Evolutionary conservation across 2,113 vertebrate genomes (phyloP).

Genomic region (Syrrhaptes paradoxus): DNA sequence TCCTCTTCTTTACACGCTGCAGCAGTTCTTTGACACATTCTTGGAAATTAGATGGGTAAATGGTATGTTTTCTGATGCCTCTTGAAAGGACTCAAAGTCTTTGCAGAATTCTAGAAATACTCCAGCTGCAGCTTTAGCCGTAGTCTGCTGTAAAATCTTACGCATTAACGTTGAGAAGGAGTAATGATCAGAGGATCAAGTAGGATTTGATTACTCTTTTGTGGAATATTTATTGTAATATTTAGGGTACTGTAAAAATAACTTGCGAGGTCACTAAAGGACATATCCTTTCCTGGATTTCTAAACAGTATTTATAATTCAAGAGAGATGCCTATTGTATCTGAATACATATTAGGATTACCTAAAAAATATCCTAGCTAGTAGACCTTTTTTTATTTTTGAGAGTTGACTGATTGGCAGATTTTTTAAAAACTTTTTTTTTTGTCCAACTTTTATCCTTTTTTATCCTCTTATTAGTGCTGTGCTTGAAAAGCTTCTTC

Average conservation of each 20-base stretch:
- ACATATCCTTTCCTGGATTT: background rate
- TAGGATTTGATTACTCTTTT: background rate
- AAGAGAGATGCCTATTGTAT: background rate
- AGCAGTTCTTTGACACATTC: background rate
- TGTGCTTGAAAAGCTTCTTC: background rate
- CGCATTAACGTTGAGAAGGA: background rate
- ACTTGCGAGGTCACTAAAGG: background rate
- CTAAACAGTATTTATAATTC: background rate
- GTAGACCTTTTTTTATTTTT: background rate
- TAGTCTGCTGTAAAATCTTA: background rate
- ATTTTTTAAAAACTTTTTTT: background rate
- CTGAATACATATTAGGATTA: background rate
- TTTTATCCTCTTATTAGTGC: background rate
- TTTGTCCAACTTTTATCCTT: background rate
- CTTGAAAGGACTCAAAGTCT: background rate
- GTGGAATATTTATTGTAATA: background rate
- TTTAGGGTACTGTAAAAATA: background rate
- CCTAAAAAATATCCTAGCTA: background rate
- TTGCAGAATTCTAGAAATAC: background rate
- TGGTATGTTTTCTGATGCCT: background rate
- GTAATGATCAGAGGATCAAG: background rate
- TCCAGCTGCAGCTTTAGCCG: background rate
- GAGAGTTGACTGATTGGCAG: background rate
- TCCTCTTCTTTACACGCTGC: background rate
- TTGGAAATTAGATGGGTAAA: slow-evolving; percentile 13